Conservation (phyloP, 2,113 vertebrate species). For the Ceyx margarethae region DNA sequence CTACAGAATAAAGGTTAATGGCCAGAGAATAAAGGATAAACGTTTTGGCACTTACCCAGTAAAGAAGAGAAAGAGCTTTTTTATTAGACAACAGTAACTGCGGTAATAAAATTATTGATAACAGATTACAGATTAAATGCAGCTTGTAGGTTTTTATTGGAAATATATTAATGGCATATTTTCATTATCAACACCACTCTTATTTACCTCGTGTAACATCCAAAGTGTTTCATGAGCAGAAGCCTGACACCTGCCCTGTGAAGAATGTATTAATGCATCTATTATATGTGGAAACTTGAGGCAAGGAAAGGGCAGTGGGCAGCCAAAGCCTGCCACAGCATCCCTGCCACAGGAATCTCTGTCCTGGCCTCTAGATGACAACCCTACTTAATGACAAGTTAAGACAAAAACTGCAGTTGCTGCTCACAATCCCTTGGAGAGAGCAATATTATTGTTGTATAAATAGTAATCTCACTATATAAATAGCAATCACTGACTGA, state of each 20-base stretch:
- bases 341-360: neutral
- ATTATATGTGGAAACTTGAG: neutral
- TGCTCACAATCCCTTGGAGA: neutral
- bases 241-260: neutral
- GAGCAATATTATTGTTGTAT: neutral
- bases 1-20: constrained; percentile 67
- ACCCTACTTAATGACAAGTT: neutral
- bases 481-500: neutral
- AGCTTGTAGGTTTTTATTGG: constrained; percentile 1
- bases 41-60: constrained; percentile 58
- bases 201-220: neutral
- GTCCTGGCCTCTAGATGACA: neutral
- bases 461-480: neutral
- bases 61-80: constrained; percentile 63
- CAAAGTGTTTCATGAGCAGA: neutral
- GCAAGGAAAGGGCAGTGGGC: neutral
- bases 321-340: neutral
- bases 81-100: constrained; percentile 52
- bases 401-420: neutral
- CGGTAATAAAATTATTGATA: constrained; percentile 64
- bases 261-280: neutral
- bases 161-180: constrained; percentile 41
- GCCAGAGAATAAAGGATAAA: constrained; percentile 65
- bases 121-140: constrained; percentile 56
- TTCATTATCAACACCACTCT: constrained; percentile 29